Percentiles rank a stretch among this genome's conserved stretches.
Evolutionary conservation across 2,888 invertebrate genomes (phyloP).

Genomic region (Melanotus villosus): DNA sequence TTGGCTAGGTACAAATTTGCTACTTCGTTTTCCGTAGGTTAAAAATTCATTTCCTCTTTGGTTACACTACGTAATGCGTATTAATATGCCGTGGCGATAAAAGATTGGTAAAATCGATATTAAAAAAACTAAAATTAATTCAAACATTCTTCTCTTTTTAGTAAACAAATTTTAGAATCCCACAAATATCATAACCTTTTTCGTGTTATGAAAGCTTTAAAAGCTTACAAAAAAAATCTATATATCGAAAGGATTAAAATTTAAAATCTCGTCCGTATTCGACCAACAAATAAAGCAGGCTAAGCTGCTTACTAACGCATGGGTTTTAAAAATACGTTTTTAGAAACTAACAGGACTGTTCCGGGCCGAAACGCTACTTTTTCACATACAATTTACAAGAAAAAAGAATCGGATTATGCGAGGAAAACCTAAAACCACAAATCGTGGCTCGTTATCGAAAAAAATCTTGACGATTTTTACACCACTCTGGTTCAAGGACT

Average conservation of each 20-base stretch:
- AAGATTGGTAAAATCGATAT: too few species aligned
- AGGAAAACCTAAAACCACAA: constrained; percentile 15
- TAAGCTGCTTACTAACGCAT: neutral
- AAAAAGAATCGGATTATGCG: constrained; percentile 22
- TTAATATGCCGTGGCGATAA: too few species aligned
- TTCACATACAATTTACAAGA: neutral
- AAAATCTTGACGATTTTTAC: constrained; percentile 33
- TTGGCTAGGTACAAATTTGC: too few species aligned
- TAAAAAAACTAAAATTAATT: too few species aligned
- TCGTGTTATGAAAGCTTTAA: neutral
- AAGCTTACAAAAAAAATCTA: neutral
- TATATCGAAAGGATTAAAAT: neutral
- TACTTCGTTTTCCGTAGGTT: too few species aligned
- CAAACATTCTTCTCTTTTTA: too few species aligned
- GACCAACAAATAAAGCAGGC: neutral
- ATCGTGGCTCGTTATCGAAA: constrained; percentile 27
- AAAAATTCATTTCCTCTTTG: too few species aligned
- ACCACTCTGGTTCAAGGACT: constrained; percentile 27
- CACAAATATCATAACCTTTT: neutral
- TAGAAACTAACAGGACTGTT: neutral
- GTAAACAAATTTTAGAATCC: too few species aligned
- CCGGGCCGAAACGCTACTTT: neutral
- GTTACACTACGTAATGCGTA: too few species aligned
- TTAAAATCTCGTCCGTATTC: neutral
- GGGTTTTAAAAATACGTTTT: neutral